Evolutionary conservation across 1,140 invertebrate species (phyloP).

Genomic region (Micrasema longulum): DNA sequence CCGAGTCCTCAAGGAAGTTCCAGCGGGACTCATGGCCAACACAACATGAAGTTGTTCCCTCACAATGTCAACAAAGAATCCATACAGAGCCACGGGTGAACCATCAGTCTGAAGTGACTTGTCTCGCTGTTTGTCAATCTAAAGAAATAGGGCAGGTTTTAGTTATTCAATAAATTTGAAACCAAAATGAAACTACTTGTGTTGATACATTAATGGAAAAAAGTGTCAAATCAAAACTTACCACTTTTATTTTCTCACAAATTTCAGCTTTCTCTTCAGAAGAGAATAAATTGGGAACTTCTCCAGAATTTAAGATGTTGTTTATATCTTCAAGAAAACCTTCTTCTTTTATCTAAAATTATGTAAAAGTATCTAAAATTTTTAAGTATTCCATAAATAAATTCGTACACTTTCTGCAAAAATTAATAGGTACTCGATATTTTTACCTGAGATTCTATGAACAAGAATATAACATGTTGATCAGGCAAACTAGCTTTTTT

Average conservation of each 20-base stretch:
- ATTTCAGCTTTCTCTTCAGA: conserved; percentile 92
- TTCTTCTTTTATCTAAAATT: conserved; percentile 93
- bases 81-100: conserved; percentile 89
- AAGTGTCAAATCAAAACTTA: conserved; percentile 57
- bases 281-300: conserved; percentile 92
- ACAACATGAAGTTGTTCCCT: conserved; percentile 94
- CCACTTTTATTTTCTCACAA: conserved; percentile 90
- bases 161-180: too few species aligned
- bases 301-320: conserved; percentile 93
- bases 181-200: too few species aligned
- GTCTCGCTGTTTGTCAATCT: conserved; percentile 90
- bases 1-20: conserved; percentile 84
- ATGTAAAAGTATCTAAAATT: too few species aligned
- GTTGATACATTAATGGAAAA: too few species aligned
- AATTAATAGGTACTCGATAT: too few species aligned
- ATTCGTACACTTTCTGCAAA: too few species aligned
- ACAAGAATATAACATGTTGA: conserved; percentile 91
- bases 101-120: conserved; percentile 93
- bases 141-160: too few species aligned
- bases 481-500: conserved; percentile 85
- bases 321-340: conserved; percentile 94
- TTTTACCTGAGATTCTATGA: conserved; percentile 86
- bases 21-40: conserved; percentile 93
- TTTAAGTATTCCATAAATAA: too few species aligned
- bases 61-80: conserved; percentile 89